These are phyloP conservation scores for Platalea minor DNA, from an alignment of 2,797 vertebrate genomes.

Conservation along the genomic window DNA sequence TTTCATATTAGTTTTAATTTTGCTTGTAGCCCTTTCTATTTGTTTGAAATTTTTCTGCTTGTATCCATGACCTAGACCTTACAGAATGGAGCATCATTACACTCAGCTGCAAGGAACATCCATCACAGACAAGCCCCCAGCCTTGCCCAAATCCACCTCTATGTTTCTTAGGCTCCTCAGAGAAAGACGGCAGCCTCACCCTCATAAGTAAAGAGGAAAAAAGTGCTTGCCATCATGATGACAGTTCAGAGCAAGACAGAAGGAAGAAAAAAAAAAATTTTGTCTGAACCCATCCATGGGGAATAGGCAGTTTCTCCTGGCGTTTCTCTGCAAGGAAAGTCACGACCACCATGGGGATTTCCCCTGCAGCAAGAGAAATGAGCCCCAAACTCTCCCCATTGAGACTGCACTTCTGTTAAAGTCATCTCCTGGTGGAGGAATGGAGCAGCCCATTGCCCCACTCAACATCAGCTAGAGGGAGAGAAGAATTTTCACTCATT, in stretches of 20 bases:
- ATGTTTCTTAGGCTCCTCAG: not conserved
- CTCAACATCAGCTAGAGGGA: not conserved
- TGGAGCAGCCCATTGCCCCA: not conserved
- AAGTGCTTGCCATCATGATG: not conserved
- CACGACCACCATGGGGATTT: not conserved
- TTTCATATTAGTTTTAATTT: not conserved
- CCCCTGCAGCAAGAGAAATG: not conserved
- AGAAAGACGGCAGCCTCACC: not conserved
- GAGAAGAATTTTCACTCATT: not conserved
- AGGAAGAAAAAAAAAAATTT: not conserved
- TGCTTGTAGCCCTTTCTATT: not conserved
- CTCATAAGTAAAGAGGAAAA: not conserved
- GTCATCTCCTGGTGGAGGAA: not conserved
- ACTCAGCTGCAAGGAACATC: not conserved
- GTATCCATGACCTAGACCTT: not conserved
- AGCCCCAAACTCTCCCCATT: not conserved
- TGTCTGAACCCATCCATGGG: not conserved
- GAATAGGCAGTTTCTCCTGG: not conserved
- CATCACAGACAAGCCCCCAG: not conserved
- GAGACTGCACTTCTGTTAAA: not conserved
- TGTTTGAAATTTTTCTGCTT: not conserved
- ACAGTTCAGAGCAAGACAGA: not conserved
- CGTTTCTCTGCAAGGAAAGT: not conserved
- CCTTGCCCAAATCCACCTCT: not conserved
- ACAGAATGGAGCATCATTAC: not conserved